A percentile compares a stretch with the other conserved stretches of the same genome.
Conservation (phyloP, 1,140 invertebrate genomes). For the Monochamus saltuarius region DNA sequence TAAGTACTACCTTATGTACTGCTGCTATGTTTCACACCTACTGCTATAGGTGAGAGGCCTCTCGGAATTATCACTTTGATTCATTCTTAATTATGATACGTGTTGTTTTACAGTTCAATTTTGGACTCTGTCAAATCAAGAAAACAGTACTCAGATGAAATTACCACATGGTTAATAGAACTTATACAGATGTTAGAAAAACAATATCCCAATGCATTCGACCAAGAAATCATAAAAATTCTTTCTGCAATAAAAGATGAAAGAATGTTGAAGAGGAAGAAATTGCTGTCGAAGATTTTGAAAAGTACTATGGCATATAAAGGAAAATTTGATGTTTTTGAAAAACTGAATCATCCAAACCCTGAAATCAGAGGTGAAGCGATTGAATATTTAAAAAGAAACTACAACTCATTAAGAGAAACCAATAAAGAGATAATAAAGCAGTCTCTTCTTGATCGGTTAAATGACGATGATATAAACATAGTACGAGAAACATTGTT, state of each 20-base stretch:
- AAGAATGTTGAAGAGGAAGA: slow-evolving; percentile 20
- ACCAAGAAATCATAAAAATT: slow-evolving; percentile 55
- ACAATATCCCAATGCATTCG: slow-evolving; percentile 68
- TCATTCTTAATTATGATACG: slow-evolving; percentile 1
- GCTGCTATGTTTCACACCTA: too few relatives aligned
- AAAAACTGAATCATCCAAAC: slow-evolving; percentile 67
- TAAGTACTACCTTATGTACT: too few relatives aligned
- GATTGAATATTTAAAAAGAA: slow-evolving; percentile 59
- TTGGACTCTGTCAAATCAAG: slow-evolving; percentile 20
- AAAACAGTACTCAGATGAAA: slow-evolving; percentile 31
- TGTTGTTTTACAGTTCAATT: slow-evolving; percentile 26
- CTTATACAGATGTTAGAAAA: slow-evolving; percentile 35
- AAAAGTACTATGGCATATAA: slow-evolving; percentile 21
- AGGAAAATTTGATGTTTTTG: slow-evolving; percentile 57
- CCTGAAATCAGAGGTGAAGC: slow-evolving; percentile 62
- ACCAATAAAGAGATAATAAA: slow-evolving; percentile 57
- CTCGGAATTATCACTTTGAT: neutral
- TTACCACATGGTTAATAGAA: slow-evolving; percentile 32
- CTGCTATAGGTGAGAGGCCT: too few relatives aligned
- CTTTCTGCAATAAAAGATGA: slow-evolving; percentile 20
- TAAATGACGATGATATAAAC: slow-evolving; percentile 59
- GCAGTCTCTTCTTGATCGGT: slow-evolving; percentile 58
- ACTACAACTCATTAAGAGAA: slow-evolving; percentile 54
- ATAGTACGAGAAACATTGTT: slow-evolving; percentile 58
- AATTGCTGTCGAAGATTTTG: slow-evolving; percentile 33